Evolutionary conservation across 2,113 vertebrate species (phyloP), one percentile per base, ranked within the genome.

Genomic region (Rissa tridactyla): DNA sequence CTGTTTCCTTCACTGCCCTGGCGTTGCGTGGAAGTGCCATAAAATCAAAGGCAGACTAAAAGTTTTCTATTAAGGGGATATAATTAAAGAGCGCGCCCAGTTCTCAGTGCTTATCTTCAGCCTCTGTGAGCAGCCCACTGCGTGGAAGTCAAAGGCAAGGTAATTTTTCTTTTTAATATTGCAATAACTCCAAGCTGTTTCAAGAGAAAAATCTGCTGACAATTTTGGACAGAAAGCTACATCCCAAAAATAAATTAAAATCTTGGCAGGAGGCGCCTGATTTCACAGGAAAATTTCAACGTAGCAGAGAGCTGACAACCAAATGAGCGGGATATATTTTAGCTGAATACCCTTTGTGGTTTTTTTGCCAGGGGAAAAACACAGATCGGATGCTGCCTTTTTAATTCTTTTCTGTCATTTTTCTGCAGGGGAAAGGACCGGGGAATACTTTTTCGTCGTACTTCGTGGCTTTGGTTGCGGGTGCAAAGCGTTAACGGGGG

Each of bases 111-210:
- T 96, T 90, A 93, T 95, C 96, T 92, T 49, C 82, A 79, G 66
- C 57, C 85, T 42, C 88, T 26, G 10, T 38, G 82, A 94, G 83
- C 71, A 94, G 85, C 90, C 61, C 82, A 12, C 88, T 66, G 80
- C 13, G 65, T 83, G 82, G 71, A 86, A 96, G 88, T 72, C 73
- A 82, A 85, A 90, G 58, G 57, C 84, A 90, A 88, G 64, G 84
- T 71, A 64, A 86, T 96, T 95, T 92, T 96, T 97, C 96, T 94
- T 95, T 96, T 96, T 96, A 96, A 96, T 93, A 95, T 44, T 76
- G 82, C 90, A 86, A 78, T 95, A 97, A 97, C 66, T 95, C 92
- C 52, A 4, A 81, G 86, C 83, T 78, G 55, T 60, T 81, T 75
- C 44, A 92, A 82, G 69, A 72, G 84, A 76, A 91, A 42, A 93